Evolutionary conservation across 2,797 vertebrate genomes (phyloP), one percentile per base, ranked within the genome.

Genomic region (Premnoplex brunnescens): DNA sequence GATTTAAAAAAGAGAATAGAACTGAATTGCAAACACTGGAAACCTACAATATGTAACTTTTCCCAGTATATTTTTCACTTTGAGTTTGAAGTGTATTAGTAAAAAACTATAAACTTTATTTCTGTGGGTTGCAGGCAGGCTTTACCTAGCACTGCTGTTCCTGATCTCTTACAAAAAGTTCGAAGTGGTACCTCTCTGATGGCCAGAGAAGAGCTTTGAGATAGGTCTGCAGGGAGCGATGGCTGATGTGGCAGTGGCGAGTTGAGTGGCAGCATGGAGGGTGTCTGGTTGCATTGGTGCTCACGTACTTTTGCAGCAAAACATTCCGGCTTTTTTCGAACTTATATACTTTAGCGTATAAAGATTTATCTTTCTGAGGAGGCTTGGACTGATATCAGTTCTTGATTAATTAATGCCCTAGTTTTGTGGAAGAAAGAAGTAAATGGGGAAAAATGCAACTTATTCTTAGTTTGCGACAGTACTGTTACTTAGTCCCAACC

Each of bases 311-410:
- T 23, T 86, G 30, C 30, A 51, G 26, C 51, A 81, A 54, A 75
- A 21, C 0, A 0, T 34, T 41, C 13, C 17, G 78, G 34, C 5
- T 27, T 27, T 36, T 54, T 68, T n/a, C 60, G 2, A 37, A 48
- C 30, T 34, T 22, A 6, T 14, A 10, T 68, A 9, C 13, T 85
- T 48, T 4, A 49, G 37, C 16, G 13, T 34, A 9, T 43, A 37
- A 69, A 73, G 24, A 20, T 36, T 62, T 20, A 6, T 30, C 3
- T 34, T 88, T 76, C 18, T 6, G 27, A 67, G 12, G 24, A 49
- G 22, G 2, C 41, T 71, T 79, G 21, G 15, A 13, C 7, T 85
- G 22, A 12, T 63, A 18, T 26, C 5, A 5, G 8, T 55, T 92
- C 26, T 49, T 71, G 49, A 22, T 54, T 49, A 73, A 63, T n/a